Conservation (phyloP, 2,113 vertebrate species). For the Pterocles gutturalis region DNA sequence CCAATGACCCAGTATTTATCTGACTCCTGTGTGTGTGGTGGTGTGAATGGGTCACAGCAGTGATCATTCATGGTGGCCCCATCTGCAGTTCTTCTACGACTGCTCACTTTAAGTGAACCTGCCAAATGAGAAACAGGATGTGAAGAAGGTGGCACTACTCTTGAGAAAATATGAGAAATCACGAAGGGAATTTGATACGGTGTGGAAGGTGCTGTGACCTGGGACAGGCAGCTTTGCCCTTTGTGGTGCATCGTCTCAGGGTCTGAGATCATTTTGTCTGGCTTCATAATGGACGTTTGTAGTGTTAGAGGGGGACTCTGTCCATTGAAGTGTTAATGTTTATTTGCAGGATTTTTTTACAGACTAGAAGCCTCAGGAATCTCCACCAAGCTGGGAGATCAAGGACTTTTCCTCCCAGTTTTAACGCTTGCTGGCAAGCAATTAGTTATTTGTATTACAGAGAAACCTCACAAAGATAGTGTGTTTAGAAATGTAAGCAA, state of each 20-base stretch:
- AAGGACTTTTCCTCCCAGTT: slow-evolving; percentile 43
- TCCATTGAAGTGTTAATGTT: slow-evolving; percentile 25
- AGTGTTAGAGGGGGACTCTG: neutral
- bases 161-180: neutral
- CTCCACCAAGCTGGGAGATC: slow-evolving; percentile 29
- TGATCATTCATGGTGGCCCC: neutral
- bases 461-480: slow-evolving; percentile 11
- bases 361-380: slow-evolving; percentile 1
- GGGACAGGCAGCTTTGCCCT: neutral
- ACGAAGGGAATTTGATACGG: neutral
- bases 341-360: neutral
- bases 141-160: neutral
- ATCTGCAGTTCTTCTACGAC: neutral
- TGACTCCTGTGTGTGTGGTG: neutral
- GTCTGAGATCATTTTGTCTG: neutral
- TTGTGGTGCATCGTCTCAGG: rapidly evolving
- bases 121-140: rapidly evolving
- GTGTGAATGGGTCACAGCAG: neutral
- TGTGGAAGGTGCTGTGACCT: neutral
- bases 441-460: slow-evolving; percentile 48
- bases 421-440: slow-evolving; percentile 9
- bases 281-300: rapidly evolving
- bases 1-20: neutral
- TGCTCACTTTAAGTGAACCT: neutral
- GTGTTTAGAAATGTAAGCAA: slow-evolving; percentile 10